Evolutionary conservation across 2,797 vertebrate species (phyloP), one percentile per base, ranked within the genome.

Genomic region (Hippoglossus hippoglossus): DNA sequence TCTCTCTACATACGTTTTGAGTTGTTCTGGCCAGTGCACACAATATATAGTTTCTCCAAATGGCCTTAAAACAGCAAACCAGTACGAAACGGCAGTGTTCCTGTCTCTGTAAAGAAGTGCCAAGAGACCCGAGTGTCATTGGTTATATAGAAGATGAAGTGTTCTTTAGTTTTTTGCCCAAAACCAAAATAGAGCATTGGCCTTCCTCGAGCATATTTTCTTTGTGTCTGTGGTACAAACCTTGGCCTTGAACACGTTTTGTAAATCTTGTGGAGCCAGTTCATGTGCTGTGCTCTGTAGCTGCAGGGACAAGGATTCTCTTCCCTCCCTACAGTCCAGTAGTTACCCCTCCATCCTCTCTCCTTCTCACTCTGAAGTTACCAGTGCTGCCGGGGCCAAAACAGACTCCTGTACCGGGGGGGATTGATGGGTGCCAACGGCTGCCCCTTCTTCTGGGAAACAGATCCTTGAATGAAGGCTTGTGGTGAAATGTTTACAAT

Each of bases 401-500:
- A 87, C 87, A 82, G 73, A 86, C 84, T 84, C 66, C 61, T 24
- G 52, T 56, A 77, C 72, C 75, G n/a, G 71, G 82, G 70, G 82
- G 89, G 86, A 87, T 80, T 87, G 89, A 87, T 79, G 88, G 87
- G 82, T 91, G 85, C 88, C 90, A 92, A 77, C 80, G 80, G 73
- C 85, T 87, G 77, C 80, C 84, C 74, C 82, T 84, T 87, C 82
- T 91, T 93, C 89, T 92, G 91, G 89, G 89, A 94, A 94, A 84
- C 83, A 75, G 85, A 88, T 77, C 77, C 81, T 88, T 6, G 63
- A 89, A 83, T 85, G 86, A 89, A 82, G 76, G 70, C 85, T 90
- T 93, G 92, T 73, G 91, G 91, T 90, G 80, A 89, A 91, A 88
- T 80, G 82, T 94, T 94, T 93, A 90, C 87, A 93, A 82, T 88